Percentiles rank a stretch among this genome's conserved stretches.
phyloP scores from a whole-genome alignment of 2,888 invertebrate genomes.

The Microctonus brassicae region DNA sequence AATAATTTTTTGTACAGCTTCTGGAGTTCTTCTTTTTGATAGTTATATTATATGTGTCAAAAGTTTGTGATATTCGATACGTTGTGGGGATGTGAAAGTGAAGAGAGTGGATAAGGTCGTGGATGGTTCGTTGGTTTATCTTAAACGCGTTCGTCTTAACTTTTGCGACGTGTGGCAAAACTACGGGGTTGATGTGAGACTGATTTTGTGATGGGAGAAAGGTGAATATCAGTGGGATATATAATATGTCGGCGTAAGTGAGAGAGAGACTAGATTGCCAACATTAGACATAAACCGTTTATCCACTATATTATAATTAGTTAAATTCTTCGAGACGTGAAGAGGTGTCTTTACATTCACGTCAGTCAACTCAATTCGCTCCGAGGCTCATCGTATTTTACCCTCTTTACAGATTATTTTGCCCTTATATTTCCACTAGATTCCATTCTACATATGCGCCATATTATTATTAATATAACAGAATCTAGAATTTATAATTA shows the following conservation, averaged over 20 bases:
- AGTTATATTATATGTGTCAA: not conserved
- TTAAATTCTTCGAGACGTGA: constrained; percentile 68
- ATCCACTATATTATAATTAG: constrained; percentile 69
- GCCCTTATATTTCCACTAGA: not conserved
- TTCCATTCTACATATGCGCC: not conserved
- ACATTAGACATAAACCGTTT: constrained; percentile 66
- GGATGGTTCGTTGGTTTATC: constrained; percentile 1
- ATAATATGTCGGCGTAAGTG: constrained; percentile 54
- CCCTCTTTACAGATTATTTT: constrained; percentile 40
- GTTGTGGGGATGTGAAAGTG: not conserved
- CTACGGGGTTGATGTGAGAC: constrained; percentile 19
- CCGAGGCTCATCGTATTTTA: constrained; percentile 62
- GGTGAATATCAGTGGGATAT: constrained; percentile 30
- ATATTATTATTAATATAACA: not conserved
- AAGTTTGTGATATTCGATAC: not conserved
- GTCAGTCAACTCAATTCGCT: constrained; percentile 68
- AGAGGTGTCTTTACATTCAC: constrained; percentile 67
- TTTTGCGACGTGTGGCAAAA: constrained; percentile 64
- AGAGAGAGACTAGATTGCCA: constrained; percentile 62
- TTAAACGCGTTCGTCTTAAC: constrained; percentile 49
- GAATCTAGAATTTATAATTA: no score
- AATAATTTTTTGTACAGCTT: no score
- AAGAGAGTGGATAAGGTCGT: not conserved
- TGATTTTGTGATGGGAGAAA: constrained; percentile 4
- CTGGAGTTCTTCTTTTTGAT: no score